phyloP scores from a whole-genome alignment of 2,113 vertebrate species.

The Regulus satrapa region DNA sequence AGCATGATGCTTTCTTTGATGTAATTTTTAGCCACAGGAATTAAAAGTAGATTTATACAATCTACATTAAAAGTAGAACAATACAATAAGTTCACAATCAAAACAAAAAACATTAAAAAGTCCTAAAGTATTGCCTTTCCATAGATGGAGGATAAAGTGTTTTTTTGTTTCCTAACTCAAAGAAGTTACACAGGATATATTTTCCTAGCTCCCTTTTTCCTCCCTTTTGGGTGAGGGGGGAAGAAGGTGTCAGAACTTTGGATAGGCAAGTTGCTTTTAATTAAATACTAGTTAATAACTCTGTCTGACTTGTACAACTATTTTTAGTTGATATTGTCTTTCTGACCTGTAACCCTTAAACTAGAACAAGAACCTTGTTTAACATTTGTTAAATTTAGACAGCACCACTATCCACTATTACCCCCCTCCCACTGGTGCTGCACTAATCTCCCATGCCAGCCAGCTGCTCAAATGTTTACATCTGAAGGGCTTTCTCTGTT shows the following conservation, averaged over 20 bases:
- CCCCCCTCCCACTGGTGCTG: not conserved
- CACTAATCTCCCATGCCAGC: conserved; percentile 4
- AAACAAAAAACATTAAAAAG: not conserved
- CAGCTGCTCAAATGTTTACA: conserved; percentile 40
- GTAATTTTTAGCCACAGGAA: not conserved
- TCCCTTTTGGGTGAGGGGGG: rapidly evolving
- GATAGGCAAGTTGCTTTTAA: not conserved
- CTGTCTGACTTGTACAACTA: not conserved
- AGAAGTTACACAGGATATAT: not conserved
- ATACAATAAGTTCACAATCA: not conserved
- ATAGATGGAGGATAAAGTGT: not conserved
- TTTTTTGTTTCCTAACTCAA: not conserved
- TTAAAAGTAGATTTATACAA: not conserved
- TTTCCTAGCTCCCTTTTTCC: not conserved
- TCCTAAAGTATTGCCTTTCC: not conserved
- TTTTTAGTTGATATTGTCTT: not conserved
- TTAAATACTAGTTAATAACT: not conserved
- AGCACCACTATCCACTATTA: not conserved
- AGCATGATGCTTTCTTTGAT: not conserved
- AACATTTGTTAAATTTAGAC: conserved; percentile 27
- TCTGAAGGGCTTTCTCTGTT: conserved; percentile 25
- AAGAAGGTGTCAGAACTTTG: not conserved
- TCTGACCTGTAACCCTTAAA: not conserved
- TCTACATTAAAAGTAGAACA: not conserved
- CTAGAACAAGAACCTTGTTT: not conserved